A percentile compares a stretch with the other conserved stretches of the same genome.
These are phyloP conservation scores for Troides helena DNA, from an alignment of 2,888 invertebrate species.

Conservation along the genomic window DNA sequence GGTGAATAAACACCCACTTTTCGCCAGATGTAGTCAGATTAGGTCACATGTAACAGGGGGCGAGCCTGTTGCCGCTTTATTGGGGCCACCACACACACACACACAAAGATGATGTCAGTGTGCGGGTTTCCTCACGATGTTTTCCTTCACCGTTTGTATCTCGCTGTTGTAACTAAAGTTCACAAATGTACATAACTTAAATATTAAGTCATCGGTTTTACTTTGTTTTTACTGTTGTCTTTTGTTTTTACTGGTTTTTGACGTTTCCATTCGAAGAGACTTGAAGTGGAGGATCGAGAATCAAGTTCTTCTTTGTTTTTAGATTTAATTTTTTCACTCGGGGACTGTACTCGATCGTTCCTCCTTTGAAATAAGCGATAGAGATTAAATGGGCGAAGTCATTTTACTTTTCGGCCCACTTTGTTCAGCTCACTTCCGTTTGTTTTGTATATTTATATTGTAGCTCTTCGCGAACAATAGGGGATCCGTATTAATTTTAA, in stretches of 20 bases:
- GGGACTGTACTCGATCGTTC: conserved; percentile 16
- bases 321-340: conserved; percentile 27
- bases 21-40: too few relatives aligned
- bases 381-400: conserved; percentile 21
- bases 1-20: too few relatives aligned
- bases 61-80: too few relatives aligned
- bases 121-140: too few relatives aligned
- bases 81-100: too few relatives aligned
- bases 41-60: too few relatives aligned
- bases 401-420: conserved; percentile 17
- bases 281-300: conserved; percentile 29
- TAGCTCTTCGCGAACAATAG: conserved; percentile 13
- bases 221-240: too few relatives aligned
- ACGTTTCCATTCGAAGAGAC: conserved; percentile 28
- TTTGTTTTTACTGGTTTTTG: conserved; percentile 27
- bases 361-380: conserved; percentile 26
- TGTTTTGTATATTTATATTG: conserved; percentile 10
- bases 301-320: conserved; percentile 28
- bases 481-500: conserved; percentile 35
- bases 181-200: too few relatives aligned
- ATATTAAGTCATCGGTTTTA: too few relatives aligned
- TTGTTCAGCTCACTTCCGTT: conserved; percentile 5
- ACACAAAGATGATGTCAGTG: too few relatives aligned
- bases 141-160: too few relatives aligned
- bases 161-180: too few relatives aligned